phyloP scores from a whole-genome alignment of 2,888 invertebrate species.

The Aporophyla lueneburgensis region DNA sequence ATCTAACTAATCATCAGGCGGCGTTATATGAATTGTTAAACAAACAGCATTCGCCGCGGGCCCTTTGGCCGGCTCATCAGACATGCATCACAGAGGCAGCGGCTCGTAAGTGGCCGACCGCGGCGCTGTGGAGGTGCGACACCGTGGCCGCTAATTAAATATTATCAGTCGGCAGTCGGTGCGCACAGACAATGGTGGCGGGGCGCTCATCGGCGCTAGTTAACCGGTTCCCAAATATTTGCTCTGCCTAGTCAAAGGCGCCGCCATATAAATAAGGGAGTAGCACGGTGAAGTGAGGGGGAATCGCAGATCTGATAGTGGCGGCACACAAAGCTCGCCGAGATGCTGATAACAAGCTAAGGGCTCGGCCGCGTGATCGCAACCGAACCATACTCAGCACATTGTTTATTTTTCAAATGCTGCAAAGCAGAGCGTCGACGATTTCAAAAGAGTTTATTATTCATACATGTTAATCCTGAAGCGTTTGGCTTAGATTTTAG shows the following conservation, averaged over 20 bases:
- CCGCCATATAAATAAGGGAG: conserved; percentile 85
- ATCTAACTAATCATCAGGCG: conserved; percentile 81
- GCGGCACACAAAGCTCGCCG: conserved; percentile 81
- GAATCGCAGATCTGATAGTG: conserved; percentile 84
- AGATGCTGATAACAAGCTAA: conserved; percentile 81
- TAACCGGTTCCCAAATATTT: conserved; percentile 89
- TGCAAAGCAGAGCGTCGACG: conserved; percentile 29
- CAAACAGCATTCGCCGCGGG: conserved; percentile 84
- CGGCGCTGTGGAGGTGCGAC: conserved; percentile 89
- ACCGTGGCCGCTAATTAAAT: conserved; percentile 89
- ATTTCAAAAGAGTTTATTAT: conserved; percentile 43
- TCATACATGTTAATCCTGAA: conserved; percentile 42
- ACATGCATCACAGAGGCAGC: conserved; percentile 75
- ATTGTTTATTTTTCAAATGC: conserved; percentile 78
- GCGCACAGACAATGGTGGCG: conserved; percentile 85
- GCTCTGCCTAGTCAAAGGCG: conserved; percentile 85
- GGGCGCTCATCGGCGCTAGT: conserved; percentile 87
- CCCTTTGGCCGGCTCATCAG: conserved; percentile 80
- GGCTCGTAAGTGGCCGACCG: conserved; percentile 75
- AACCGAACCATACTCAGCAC: conserved; percentile 73
- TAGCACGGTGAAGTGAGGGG: conserved; percentile 71
- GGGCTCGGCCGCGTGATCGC: conserved; percentile 77
- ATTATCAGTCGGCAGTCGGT: conserved; percentile 87
- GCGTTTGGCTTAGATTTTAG: conserved; percentile 22
- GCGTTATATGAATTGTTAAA: conserved; percentile 79